phyloP scores from a whole-genome alignment of 1,140 invertebrate species.

The Drosophila carrolli region DNA sequence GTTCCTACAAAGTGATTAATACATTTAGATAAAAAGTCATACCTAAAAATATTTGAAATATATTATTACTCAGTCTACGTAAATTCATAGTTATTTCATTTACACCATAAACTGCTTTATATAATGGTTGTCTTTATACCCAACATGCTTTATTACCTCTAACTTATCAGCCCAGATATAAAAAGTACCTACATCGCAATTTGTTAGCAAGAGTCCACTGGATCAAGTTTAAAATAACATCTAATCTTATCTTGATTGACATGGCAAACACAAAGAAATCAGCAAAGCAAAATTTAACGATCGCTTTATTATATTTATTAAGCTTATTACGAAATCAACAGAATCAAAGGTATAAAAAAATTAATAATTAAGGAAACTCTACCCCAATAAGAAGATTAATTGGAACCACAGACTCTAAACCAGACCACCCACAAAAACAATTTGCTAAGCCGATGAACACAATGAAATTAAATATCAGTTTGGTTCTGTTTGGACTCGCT shows the following conservation, averaged over 20 bases:
- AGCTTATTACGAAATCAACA: background rate
- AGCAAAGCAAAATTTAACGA: background rate
- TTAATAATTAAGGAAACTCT: constrained; percentile 34
- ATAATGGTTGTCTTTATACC: background rate
- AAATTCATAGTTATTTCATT: too few species aligned
- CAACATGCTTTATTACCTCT: background rate
- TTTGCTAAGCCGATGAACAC: constrained; percentile 66
- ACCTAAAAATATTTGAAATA: too few species aligned
- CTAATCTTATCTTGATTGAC: constrained; percentile 29
- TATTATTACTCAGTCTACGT: too few species aligned
- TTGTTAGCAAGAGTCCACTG: background rate
- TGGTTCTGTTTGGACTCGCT: constrained; percentile 12
- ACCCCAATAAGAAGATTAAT: constrained; percentile 37
- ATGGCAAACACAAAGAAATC: constrained; percentile 8
- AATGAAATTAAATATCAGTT: constrained; percentile 65
- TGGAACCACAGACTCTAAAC: constrained; percentile 18
- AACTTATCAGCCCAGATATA: background rate
- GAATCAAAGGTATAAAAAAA: constrained; percentile 3
- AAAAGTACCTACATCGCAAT: background rate
- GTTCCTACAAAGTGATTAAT: too few species aligned
- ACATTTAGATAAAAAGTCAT: too few species aligned
- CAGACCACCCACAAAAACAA: constrained; percentile 39
- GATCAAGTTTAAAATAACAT: constrained; percentile 5
- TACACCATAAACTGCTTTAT: background rate
- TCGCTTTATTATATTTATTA: background rate